A percentile compares a stretch with the other conserved stretches of the same genome.
These are phyloP conservation scores for Rhinophrynus dorsalis DNA, from an alignment of 2,797 vertebrate species.

Conservation along the genomic window DNA sequence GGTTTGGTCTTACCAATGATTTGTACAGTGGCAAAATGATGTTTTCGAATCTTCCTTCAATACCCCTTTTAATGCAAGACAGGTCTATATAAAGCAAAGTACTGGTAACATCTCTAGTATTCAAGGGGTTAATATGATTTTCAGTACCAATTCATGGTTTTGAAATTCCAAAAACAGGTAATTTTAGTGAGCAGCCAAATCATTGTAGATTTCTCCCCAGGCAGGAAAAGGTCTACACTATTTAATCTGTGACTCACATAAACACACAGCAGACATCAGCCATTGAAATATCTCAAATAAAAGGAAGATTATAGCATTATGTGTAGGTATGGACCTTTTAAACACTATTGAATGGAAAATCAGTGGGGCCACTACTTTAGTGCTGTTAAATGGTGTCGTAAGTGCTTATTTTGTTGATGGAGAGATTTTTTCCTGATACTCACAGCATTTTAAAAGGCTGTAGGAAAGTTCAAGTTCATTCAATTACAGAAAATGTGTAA, in stretches of 20 bases:
- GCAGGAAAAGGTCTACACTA: neutral
- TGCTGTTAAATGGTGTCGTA: slow-evolving; percentile 1
- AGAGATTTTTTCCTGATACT: slow-evolving; percentile 8
- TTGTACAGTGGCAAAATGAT: too few species aligned
- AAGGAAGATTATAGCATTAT: slow-evolving; percentile 4
- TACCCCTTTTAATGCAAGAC: too few species aligned
- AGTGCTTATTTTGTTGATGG: slow-evolving; percentile 24
- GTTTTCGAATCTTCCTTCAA: too few species aligned
- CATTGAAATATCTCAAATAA: slow-evolving; percentile 3
- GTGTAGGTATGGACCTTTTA: slow-evolving; percentile 1
- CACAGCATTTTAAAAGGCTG: slow-evolving; percentile 4
- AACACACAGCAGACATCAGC: neutral
- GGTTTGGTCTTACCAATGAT: too few species aligned
- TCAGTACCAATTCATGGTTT: too few species aligned
- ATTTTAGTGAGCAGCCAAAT: too few species aligned
- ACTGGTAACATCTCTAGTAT: too few species aligned
- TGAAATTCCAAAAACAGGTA: too few species aligned
- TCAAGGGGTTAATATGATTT: too few species aligned
- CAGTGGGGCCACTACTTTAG: slow-evolving; percentile 1
- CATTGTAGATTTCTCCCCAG: neutral
- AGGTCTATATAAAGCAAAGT: too few species aligned
- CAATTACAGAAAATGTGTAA: slow-evolving; percentile 8
- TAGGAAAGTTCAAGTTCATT: slow-evolving; percentile 8
- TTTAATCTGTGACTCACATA: slow-evolving; percentile 12
- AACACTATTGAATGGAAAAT: neutral